Evolutionary conservation across 2,797 vertebrate genomes (phyloP), one percentile per base, ranked within the genome.

Genomic region (Tiaroga cobitis): DNA sequence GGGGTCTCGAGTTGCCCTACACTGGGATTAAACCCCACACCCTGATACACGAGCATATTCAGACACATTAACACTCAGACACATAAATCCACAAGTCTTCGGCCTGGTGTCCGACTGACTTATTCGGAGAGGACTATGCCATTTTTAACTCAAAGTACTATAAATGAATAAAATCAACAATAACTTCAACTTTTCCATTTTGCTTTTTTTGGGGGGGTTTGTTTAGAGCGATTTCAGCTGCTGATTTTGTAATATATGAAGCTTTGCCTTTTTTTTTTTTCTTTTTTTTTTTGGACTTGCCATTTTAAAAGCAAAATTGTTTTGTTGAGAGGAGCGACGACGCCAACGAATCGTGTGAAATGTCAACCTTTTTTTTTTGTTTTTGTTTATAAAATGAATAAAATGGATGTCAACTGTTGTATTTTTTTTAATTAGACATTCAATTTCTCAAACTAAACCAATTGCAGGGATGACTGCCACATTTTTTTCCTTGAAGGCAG

Each of bases 381-480:
- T 88, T 94, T 92, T 92, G 91, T 93, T 93, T 92, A 88, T 92
- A 90, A 90, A 89, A 89, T 79, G 68, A 87, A 89, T 89, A 79
- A 90, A 91, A 89, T 91, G 92, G 92, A 92, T 93, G 91, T 93
- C 91, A 90, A 92, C 90, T 92, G 93, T 88, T 86, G 83, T 93
- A 91, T 94, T 94, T 95, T 94, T 94, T 93, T 93, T 94, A 88
- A 93, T 94, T 93, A 87, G 90, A 92, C 92, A 93, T 92, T 93
- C 92, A 92, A 91, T 92, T 93, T 93, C 92, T 94, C 90, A 92
- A 96, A 80, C 94, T 94, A 94, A 95, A 95, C 91, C 90, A 90
- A 96, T 96, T 95, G 96, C 97, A 98, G 97, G 97, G 97, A 97
- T 95, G 96, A 93, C 96, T 96, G 97, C 96, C 96, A 94, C 94